Percentiles rank a stretch among this genome's conserved stretches.
Evolutionary conservation across 2,113 vertebrate genomes (phyloP).

Genomic region (Petroica traversi): DNA sequence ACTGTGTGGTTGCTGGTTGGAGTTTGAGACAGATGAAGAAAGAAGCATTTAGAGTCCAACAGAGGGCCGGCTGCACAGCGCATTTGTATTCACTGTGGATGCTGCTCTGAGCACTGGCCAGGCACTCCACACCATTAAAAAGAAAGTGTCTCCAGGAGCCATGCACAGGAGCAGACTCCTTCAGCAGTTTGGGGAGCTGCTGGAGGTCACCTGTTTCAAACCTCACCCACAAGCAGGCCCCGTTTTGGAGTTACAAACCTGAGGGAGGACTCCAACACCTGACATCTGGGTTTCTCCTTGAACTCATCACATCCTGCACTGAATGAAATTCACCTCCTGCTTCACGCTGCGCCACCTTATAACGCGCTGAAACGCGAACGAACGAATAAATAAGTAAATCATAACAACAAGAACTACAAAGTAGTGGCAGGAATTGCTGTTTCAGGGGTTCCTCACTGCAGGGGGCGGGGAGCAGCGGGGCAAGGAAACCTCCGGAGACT

Average conservation of each 20-base stretch:
- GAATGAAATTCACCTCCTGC: neutral
- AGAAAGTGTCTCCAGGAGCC: neutral
- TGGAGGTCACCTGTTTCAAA: neutral
- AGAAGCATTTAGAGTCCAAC: neutral
- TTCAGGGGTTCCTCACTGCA: neutral
- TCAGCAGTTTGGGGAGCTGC: neutral
- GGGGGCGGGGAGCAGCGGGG: neutral
- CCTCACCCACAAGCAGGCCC: neutral
- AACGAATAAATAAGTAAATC: neutral
- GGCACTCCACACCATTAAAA: neutral
- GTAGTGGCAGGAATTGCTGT: neutral
- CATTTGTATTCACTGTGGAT: neutral
- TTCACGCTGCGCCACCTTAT: neutral
- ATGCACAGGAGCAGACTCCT: neutral
- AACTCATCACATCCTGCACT: neutral
- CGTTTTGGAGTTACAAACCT: neutral
- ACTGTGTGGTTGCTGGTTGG: neutral
- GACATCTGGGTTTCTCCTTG: neutral
- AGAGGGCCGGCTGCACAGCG: neutral
- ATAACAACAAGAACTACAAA: neutral
- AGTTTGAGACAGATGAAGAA: neutral
- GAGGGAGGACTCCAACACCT: neutral
- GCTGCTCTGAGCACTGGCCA: neutral
- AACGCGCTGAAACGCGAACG: neutral
- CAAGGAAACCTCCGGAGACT: neutral